A percentile compares a stretch with the other conserved stretches of the same genome.
Conservation (phyloP, 2,888 invertebrate species). For the Microctonus aethiopoides region DNA sequence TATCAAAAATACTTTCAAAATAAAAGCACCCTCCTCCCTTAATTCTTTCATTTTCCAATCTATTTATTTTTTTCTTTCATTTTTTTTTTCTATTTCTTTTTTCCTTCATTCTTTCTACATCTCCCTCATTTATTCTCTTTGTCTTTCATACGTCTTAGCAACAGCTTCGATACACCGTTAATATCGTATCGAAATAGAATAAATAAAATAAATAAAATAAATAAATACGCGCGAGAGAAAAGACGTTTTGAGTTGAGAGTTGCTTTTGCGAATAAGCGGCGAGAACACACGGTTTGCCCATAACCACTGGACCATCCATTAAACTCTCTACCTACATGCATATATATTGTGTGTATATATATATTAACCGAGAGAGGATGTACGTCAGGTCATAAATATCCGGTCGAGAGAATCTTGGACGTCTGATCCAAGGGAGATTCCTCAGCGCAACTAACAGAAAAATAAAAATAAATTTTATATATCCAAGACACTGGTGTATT, state of each 20-base stretch:
- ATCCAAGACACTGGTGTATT: neutral
- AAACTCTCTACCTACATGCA: constrained; percentile 51
- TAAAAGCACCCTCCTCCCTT: constrained; percentile 15
- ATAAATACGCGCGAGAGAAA: constrained; percentile 18
- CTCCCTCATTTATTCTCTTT: too few species aligned
- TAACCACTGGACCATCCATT: constrained; percentile 62
- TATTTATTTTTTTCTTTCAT: constrained; percentile 12
- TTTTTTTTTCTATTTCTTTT: neutral
- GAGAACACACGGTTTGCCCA: constrained; percentile 63
- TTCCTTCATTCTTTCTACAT: too few species aligned
- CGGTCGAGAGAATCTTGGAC: constrained; percentile 54
- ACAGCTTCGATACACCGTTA: neutral
- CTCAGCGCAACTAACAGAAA: constrained; percentile 44
- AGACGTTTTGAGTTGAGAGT: constrained; percentile 3
- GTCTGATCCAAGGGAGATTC: constrained; percentile 62
- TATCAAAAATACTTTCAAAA: too few species aligned
- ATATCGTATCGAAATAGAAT: neutral
- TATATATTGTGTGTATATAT: constrained; percentile 28
- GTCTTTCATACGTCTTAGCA: too few species aligned
- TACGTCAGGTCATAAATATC: constrained; percentile 65
- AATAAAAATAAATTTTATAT: constrained; percentile 47
- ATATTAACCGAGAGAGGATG: constrained; percentile 52
- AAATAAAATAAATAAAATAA: neutral
- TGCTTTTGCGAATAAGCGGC: constrained; percentile 51
- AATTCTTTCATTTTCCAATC: neutral